Evolutionary conservation across 1,140 invertebrate species (phyloP), one percentile per base, ranked within the genome.

Genomic region (Plodia interpunctella): DNA sequence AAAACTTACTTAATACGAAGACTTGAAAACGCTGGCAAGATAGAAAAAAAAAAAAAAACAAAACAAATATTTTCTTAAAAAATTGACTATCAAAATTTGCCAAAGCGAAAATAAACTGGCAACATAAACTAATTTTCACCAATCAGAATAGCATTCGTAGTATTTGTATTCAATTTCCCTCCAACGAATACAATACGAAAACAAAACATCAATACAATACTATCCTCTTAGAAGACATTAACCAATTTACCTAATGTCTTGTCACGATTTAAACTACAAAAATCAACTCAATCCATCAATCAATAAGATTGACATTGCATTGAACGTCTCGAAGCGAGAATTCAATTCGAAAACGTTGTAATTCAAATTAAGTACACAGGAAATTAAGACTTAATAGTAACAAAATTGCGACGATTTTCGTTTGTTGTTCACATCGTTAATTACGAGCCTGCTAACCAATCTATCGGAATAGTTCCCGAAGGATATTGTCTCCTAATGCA

Each of bases 401-500:
- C 10, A n/a, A 44, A 10, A 44, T 44, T 15, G 15, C 13, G 38
- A 3, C 10, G 13, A 44, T 15, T 5, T 15, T 68, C 25, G 38
- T 20, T 57, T 65, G 63, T 32, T 32, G 11, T 18, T 54, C 56
- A 63, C 60, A 59, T 66, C 69, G 59, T 61, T 59, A 63, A 61
- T 64, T 74, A 62, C 44, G 60, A 60, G 53, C 59, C 62, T 67
- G 52, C 67, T 72, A 67, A 73, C 68, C 75, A 72, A 83, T 82
- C 74, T 73, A 79, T 80, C 67, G 76, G 68, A 72, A 79, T 81
- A 81, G 83, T 83, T 85, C 76, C 79, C 78, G 63, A 54, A 70
- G 79, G 80, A 86, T 80, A 74, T 72, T 71, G 65, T 68, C 75
- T 72, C 80, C 75, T 87, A 88, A 88, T 85, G 82, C 68, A 80